Base-by-base conservation (phyloP, 2,888 invertebrate species). In the Sphaeridia pumilis region DNA sequence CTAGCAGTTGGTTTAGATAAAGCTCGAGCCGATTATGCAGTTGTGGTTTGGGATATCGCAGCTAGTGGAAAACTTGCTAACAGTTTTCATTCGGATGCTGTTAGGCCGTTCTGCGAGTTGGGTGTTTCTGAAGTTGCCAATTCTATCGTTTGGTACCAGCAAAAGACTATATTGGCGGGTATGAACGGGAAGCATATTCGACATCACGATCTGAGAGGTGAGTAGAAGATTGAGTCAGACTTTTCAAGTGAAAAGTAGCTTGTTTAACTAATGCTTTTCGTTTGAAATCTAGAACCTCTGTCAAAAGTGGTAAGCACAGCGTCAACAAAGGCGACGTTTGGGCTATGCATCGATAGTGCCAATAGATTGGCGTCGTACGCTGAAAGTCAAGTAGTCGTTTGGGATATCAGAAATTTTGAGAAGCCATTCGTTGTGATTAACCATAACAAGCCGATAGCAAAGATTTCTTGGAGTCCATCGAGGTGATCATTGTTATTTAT, bases 391-490 rank as follows among this genome's bases (percentile, higher is more conserved):
- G 81, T 88, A 53, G 80, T 80, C 58, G 77, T 93, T 54, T 94
- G 93, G 93, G 94, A 94, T 71, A 78, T 83, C 45, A 75, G 93
- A 52, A 82, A 82, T 67, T 83, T 92, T 68, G 86, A 88, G 63
- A 83, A 87, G 67, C 89, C 93, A 1, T 76, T 86, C 58, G 73
- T 86, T 26, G 79, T 82, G 12, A 73, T 88, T 55, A 78, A 79
- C 46, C 83, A 82, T 66, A 70, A 73, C 28, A 82, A 82, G 67
- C 78, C 80, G 52, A 76, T 89, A 50, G 75, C 79, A 14, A 84
- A 83, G 72, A 76, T 92, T 47, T 76, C 79, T 56, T 93, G 93
- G 93, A 88, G 90, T 68, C 89, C 90, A 3, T 89, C 89, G 24
- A 80, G 85, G 78, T 82, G 65, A 31, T 28, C 34, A 12, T 10